phyloP scores from a whole-genome alignment of 2,797 vertebrate genomes.

The Zonotrichia albicollis region DNA sequence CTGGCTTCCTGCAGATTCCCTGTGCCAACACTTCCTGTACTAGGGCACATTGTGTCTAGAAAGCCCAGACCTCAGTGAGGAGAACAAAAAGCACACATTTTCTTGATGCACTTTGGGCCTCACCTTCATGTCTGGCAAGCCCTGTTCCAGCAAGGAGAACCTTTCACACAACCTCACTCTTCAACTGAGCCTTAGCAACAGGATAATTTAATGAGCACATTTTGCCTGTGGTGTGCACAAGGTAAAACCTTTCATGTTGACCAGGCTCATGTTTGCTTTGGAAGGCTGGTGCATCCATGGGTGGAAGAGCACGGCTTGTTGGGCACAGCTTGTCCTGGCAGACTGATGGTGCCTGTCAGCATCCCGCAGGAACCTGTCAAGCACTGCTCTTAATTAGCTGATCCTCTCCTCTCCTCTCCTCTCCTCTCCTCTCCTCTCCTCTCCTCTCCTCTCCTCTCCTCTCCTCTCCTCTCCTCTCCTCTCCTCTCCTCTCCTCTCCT shows the following conservation, averaged over 20 bases:
- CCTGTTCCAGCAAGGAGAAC: background rate
- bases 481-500: no score
- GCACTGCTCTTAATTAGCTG: conserved; percentile 26
- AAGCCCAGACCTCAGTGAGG: background rate
- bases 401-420: background rate
- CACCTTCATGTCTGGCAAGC: background rate
- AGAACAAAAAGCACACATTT: background rate
- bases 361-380: background rate
- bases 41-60: no score
- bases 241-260: background rate
- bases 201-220: background rate
- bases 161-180: background rate
- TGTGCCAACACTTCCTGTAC: background rate
- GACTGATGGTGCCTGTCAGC: background rate
- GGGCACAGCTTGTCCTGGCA: background rate
- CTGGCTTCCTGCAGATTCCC: background rate
- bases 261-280: background rate
- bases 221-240: background rate
- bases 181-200: background rate
- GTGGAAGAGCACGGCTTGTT: background rate
- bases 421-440: no score
- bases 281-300: rapidly evolving
- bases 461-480: no score
- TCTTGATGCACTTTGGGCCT: background rate
- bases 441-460: no score